Evolutionary conservation across 2,797 vertebrate species (phyloP), one percentile per base, ranked within the genome.

Genomic region (Oreochromis mossambicus): DNA sequence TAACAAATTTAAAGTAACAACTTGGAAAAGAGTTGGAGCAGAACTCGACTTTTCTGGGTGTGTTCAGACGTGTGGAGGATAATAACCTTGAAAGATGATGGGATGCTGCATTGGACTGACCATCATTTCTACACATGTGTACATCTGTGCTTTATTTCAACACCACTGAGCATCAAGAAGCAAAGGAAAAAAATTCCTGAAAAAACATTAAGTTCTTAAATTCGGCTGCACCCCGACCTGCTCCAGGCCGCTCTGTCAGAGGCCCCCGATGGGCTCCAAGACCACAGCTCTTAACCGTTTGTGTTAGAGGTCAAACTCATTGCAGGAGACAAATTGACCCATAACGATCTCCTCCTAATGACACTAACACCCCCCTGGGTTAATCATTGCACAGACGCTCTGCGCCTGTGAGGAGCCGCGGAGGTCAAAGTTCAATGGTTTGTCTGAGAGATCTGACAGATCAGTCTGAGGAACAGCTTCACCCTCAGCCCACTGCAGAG

Each of bases 391-490:
- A 41, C 51, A 46, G 29, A 66, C 1, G 11, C 14, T 34, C 43
- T 29, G n/a, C 3, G 15, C 10, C 21, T 13, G 41, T 14, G 26
- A 43, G 34, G 79, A 48, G n/a, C 8, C 15, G 29, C 21, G 10
- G 14, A 66, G 83, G 83, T 91, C 66, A 89, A 83, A 88, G 84
- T 78, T 91, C 81, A 81, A 4, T 10, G 68, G 21, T 56, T 66
- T 19, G 58, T 79, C 46, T 7, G 55, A 29, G 63, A 50, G 13
- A 26, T 82, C 83, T 21, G 73, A 78, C 46, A 5, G 58, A 58
- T 83, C 66, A 12, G 61, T 46, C 46, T 52, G 83, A 79, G 41
- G 1, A 73, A 29, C 41, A 29, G 43, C 9, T 48, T 73, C 15
- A 48, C 43, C 43, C 68, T 73, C 43, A 73, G 68, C 86, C 82